Evolutionary conservation across 2,797 vertebrate genomes (phyloP).

Genomic region (Enteromius radiatus): DNA sequence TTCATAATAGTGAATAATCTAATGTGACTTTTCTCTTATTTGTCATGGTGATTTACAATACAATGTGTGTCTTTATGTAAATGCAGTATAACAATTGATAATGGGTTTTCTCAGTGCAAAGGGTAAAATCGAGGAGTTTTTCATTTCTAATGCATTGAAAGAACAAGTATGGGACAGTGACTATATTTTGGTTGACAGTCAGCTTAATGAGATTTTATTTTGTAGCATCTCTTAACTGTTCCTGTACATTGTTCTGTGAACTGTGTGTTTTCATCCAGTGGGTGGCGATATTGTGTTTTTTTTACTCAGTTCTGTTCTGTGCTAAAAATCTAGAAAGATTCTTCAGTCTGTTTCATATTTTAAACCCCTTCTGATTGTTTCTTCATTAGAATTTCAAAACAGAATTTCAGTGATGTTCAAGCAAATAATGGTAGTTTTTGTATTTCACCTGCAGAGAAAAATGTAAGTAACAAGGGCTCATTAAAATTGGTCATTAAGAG

Average conservation of each 20-base stretch:
- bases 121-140: slow-evolving; percentile 3
- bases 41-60: slow-evolving; percentile 38
- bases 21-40: slow-evolving; percentile 40
- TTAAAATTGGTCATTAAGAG: slow-evolving; percentile 42
- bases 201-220: slow-evolving; percentile 44
- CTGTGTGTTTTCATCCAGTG: slow-evolving; percentile 52
- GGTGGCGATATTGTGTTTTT: slow-evolving; percentile 57
- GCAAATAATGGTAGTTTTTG: slow-evolving; percentile 33
- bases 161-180: slow-evolving; percentile 14
- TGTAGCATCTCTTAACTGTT: slow-evolving; percentile 38
- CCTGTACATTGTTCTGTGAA: slow-evolving; percentile 36
- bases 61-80: slow-evolving; percentile 22
- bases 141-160: slow-evolving; percentile 36
- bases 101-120: slow-evolving; percentile 19
- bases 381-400: not conserved
- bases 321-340: slow-evolving; percentile 18
- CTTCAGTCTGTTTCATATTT: slow-evolving; percentile 27
- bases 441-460: slow-evolving; percentile 16
- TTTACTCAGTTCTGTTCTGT: slow-evolving; percentile 43
- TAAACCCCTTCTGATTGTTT: not conserved
- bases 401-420: slow-evolving; percentile 26
- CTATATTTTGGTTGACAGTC: slow-evolving; percentile 30
- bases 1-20: slow-evolving; percentile 46
- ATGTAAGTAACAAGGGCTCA: slow-evolving; percentile 55
- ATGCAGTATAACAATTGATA: slow-evolving; percentile 5